phyloP scores from a whole-genome alignment of 35 echinoderm and acorn worm genomes.

The Heliocidaris tuberculata region DNA sequence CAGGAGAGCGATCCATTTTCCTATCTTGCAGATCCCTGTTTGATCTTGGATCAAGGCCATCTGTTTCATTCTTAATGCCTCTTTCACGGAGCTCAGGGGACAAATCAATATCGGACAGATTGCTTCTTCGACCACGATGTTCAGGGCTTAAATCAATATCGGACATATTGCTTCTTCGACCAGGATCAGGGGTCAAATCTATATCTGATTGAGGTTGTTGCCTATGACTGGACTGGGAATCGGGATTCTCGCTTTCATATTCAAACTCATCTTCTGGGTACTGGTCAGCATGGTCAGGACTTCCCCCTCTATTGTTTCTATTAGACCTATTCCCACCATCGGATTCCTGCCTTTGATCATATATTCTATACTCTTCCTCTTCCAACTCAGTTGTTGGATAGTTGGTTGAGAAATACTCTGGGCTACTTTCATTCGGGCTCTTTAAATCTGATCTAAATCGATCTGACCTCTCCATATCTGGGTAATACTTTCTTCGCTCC shows the following conservation, averaged over 20 bases:
- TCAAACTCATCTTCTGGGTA: slow-evolving; percentile 24
- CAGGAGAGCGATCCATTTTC: neutral
- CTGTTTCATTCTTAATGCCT: neutral
- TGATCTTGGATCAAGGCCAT: neutral
- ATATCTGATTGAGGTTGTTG: neutral
- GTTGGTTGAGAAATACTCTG: slow-evolving; percentile 35
- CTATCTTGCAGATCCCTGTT: neutral
- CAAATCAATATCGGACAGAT: neutral
- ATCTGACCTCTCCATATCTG: neutral
- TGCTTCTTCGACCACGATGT: neutral
- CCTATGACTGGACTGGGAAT: neutral
- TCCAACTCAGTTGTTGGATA: slow-evolving; percentile 40
- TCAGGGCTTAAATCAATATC: neutral
- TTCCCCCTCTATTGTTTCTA: neutral
- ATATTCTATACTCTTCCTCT: slow-evolving; percentile 9
- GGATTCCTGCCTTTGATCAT: neutral
- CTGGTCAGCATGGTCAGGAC: neutral
- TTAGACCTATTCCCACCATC: neutral
- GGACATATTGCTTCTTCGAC: neutral
- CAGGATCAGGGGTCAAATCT: neutral
- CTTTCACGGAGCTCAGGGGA: neutral
- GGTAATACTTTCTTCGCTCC: neutral
- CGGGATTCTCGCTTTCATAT: neutral
- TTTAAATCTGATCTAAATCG: slow-evolving; percentile 10
- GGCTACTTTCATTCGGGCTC: slow-evolving; percentile 5